These are phyloP conservation scores for Molossus molossus DNA, from an alignment of 2,797 vertebrate species.

Conservation along the genomic window DNA sequence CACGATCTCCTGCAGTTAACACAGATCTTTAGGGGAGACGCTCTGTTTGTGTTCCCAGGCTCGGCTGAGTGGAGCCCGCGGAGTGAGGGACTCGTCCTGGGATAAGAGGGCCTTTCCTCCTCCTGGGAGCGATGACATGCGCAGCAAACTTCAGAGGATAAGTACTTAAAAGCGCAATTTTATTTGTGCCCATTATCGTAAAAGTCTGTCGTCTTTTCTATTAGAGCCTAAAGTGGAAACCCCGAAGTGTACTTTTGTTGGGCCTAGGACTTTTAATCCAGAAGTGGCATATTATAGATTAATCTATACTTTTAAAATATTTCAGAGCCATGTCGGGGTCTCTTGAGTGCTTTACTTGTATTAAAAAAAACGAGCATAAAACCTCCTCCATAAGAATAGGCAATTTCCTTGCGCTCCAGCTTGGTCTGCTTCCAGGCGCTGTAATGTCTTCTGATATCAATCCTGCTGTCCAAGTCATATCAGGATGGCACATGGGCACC, in stretches of 20 bases:
- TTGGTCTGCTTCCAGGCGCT: conserved; percentile 61
- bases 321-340: background rate
- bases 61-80: background rate
- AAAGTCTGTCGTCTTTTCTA: conserved; percentile 57
- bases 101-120: background rate
- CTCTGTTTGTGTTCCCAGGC: background rate
- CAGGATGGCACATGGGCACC: conserved; percentile 43
- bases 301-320: conserved; percentile 75
- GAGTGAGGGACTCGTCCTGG: background rate
- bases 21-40: background rate
- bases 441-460: conserved; percentile 25
- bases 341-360: conserved; percentile 67
- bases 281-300: conserved; percentile 73
- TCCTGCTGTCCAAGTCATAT: background rate
- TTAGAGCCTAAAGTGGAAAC: conserved; percentile 52
- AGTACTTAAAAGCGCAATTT: conserved; percentile 72
- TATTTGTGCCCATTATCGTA: conserved; percentile 74
- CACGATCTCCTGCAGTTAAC: background rate
- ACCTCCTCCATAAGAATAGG: conserved; percentile 38
- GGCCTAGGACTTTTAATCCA: conserved; percentile 70
- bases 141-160: conserved; percentile 46
- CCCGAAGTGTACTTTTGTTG: conserved; percentile 59
- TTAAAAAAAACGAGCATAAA: conserved; percentile 46
- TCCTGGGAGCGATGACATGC: conserved; percentile 29
- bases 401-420: conserved; percentile 42